phyloP scores from a whole-genome alignment of 2,113 vertebrate genomes.

The Promerops cafer region DNA sequence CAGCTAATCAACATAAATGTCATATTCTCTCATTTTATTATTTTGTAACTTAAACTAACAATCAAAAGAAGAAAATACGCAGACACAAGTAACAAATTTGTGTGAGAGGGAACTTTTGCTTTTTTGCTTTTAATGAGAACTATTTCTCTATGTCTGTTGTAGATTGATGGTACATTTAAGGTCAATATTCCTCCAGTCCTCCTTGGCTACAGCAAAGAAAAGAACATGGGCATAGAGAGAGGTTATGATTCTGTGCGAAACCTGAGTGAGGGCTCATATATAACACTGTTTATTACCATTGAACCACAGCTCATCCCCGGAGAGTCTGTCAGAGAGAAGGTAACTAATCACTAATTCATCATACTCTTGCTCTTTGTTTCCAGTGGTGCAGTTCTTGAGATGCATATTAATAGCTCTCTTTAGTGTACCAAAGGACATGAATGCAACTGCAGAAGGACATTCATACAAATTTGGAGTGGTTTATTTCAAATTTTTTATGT shows the following conservation, averaged over 20 bases:
- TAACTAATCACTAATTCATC: conserved; percentile 21
- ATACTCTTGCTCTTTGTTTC: background rate
- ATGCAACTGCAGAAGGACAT: background rate
- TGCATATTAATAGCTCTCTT: background rate
- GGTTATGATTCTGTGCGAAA: conserved; percentile 76
- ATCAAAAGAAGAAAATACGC: background rate
- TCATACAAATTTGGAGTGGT: background rate
- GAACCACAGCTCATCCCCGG: conserved; percentile 92
- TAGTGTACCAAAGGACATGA: background rate
- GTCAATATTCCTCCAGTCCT: conserved; percentile 87
- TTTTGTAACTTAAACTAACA: background rate
- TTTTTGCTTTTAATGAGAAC: background rate
- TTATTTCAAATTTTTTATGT: background rate
- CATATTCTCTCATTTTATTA: background rate
- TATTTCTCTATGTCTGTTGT: background rate
- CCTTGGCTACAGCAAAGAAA: conserved; percentile 91
- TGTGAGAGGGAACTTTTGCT: background rate
- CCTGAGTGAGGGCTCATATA: conserved; percentile 84
- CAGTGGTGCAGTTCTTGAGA: background rate
- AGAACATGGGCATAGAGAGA: conserved; percentile 66
- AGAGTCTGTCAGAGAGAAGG: conserved; percentile 89
- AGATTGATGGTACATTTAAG: conserved; percentile 97
- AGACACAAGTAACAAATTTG: background rate
- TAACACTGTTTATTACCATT: conserved; percentile 91
- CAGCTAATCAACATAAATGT: background rate